Conservation (phyloP, 2,797 vertebrate species). For the Notolabrus celidotus region DNA sequence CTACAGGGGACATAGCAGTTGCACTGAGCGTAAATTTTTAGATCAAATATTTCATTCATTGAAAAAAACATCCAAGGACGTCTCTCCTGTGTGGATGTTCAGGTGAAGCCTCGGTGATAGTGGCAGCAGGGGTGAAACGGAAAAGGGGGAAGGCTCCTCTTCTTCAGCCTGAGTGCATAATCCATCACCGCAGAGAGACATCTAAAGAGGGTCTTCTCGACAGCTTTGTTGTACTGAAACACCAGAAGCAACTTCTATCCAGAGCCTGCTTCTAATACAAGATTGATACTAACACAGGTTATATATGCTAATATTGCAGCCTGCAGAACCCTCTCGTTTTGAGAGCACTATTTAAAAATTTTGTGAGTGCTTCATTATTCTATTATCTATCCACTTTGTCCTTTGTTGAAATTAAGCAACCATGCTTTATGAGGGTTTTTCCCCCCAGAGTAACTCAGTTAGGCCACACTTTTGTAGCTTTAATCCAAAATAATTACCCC, state of each 20-base stretch:
- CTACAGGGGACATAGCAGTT: too few relatives aligned
- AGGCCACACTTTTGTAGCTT: slow-evolving; percentile 51
- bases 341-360: slow-evolving; percentile 36
- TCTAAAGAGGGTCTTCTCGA: slow-evolving; percentile 76
- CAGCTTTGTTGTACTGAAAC: slow-evolving; percentile 80
- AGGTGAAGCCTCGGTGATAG: slow-evolving; percentile 62
- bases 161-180: slow-evolving; percentile 75
- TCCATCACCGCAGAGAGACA: slow-evolving; percentile 81
- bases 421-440: slow-evolving; percentile 49
- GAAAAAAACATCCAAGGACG: slow-evolving; percentile 18
- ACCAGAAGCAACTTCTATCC: slow-evolving; percentile 71
- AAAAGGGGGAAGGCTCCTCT: slow-evolving; percentile 71
- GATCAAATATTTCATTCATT: slow-evolving; percentile 16
- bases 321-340: slow-evolving; percentile 28
- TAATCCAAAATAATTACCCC: slow-evolving; percentile 28
- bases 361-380: slow-evolving; percentile 56
- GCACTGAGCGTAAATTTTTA: background rate
- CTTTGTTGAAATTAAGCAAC: slow-evolving; percentile 49
- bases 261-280: slow-evolving; percentile 51
- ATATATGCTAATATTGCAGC: slow-evolving; percentile 40
- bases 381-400: slow-evolving; percentile 56
- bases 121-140: slow-evolving; percentile 65
- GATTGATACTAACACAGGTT: slow-evolving; percentile 56
- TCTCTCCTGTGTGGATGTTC: slow-evolving; percentile 41
- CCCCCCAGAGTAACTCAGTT: slow-evolving; percentile 37